A percentile compares a stretch with the other conserved stretches of the same genome.
Conservation (phyloP, 2,888 invertebrate genomes). For the Lithophane leautieri region DNA sequence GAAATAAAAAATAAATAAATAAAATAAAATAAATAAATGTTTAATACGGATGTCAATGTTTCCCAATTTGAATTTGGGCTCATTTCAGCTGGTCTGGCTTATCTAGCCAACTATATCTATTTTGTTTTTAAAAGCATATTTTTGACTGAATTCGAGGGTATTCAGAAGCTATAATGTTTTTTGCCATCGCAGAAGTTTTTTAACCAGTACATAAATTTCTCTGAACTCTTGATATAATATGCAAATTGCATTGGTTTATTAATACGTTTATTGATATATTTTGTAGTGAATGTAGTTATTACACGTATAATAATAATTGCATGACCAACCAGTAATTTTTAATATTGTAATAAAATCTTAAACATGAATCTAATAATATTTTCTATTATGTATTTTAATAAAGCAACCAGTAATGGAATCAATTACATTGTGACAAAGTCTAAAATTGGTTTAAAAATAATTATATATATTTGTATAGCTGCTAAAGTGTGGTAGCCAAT, state of each 20-base stretch:
- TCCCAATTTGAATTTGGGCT: not conserved
- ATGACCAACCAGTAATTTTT: conserved; percentile 33
- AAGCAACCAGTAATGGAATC: conserved; percentile 12
- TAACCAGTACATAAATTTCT: not conserved
- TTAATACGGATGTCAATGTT: not conserved
- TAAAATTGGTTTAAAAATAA: not conserved
- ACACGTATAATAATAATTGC: conserved; percentile 29
- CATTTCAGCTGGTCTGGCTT: not conserved
- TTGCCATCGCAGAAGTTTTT: not conserved
- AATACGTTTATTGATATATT: conserved; percentile 20
- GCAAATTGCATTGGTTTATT: conserved; percentile 10
- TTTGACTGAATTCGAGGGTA: not conserved
- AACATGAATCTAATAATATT: conserved; percentile 23
- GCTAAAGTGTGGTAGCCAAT: not conserved
- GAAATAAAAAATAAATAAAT: too few species aligned
- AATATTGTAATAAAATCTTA: conserved; percentile 6
- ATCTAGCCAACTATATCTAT: not conserved
- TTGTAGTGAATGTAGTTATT: conserved; percentile 10
- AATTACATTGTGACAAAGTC: conserved; percentile 21
- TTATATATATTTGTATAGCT: not conserved
- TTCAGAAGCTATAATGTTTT: not conserved
- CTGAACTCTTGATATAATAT: not conserved
- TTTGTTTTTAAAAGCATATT: not conserved
- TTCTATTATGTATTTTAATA: conserved; percentile 25
- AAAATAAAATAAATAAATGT: too few species aligned